Conservation (phyloP, 2,888 invertebrate species). For the Pristionchus entomophagus region DNA sequence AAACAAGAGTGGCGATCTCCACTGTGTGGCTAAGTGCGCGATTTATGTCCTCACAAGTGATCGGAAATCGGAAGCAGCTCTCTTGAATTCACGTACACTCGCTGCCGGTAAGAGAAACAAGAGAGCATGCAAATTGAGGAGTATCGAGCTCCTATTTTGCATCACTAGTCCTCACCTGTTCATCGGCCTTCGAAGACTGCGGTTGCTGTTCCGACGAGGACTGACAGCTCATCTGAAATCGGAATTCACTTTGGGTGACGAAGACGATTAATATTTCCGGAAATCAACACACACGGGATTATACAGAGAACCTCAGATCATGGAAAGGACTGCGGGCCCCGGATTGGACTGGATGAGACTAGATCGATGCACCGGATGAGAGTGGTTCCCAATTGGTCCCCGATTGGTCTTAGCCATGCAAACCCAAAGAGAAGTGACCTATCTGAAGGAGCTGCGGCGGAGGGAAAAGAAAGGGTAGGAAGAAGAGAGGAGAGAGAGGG, state of each 20-base stretch:
- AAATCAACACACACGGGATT: not conserved
- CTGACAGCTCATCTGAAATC: slow-evolving; percentile 1
- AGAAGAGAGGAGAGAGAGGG: slow-evolving; percentile 15
- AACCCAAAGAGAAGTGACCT: slow-evolving; percentile 44
- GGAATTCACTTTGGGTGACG: not conserved
- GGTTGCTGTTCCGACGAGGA: not conserved
- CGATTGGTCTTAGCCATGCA: slow-evolving; percentile 37
- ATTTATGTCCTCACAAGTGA: no score
- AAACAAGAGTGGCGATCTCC: no score
- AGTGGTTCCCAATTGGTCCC: slow-evolving; percentile 41
- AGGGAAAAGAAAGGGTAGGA: no score
- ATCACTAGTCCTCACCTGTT: not conserved
- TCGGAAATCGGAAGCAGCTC: no score
- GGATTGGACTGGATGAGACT: not conserved
- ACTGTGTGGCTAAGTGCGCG: no score
- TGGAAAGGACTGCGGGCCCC: no score
- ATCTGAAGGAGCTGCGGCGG: slow-evolving; percentile 44
- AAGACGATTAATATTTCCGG: not conserved
- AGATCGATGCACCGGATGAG: no score
- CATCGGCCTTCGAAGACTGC: not conserved
- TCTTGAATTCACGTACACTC: no score
- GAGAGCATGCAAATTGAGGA: no score
- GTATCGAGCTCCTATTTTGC: no score
- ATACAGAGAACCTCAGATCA: not conserved
- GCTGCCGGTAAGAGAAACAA: no score